Conservation (phyloP, 2,797 vertebrate species). For the Carduelis carduelis region DNA sequence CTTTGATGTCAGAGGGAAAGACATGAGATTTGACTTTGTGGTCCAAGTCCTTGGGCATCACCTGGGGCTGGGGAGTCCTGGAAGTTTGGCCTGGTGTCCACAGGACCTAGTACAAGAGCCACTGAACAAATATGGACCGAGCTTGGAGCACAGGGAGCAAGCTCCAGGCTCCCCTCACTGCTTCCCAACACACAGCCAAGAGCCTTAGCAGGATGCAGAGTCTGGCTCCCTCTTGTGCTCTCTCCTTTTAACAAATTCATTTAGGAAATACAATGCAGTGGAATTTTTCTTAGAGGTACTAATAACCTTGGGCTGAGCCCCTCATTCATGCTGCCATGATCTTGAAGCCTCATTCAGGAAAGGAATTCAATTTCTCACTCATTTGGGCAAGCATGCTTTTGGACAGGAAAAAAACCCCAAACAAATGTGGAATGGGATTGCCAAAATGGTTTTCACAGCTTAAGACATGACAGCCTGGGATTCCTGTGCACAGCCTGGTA, state of each 20-base stretch:
- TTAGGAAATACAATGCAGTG: neutral
- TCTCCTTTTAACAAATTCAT: conserved; percentile 7
- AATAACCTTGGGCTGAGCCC: accelerated
- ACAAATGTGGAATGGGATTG: neutral
- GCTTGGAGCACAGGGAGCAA: neutral
- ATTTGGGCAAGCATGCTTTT: neutral
- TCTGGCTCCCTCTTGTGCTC: conserved; percentile 67
- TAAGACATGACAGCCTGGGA: neutral
- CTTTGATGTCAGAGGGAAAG: neutral
- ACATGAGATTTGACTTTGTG: neutral
- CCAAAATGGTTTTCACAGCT: neutral
- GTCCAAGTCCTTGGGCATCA: neutral
- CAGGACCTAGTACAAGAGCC: neutral
- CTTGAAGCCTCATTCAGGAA: neutral
- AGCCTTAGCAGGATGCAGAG: conserved; percentile 28
- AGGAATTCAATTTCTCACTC: neutral
- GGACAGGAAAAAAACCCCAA: accelerated
- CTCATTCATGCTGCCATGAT: accelerated
- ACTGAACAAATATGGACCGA: neutral
- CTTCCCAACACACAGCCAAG: neutral
- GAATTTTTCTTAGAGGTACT: neutral
- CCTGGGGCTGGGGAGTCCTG: neutral
- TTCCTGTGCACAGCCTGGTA: neutral
- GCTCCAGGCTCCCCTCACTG: neutral
- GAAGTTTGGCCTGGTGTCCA: neutral